Evolutionary conservation across 92 coral and sea anemone species (phyloP), one percentile per base, ranked within the genome.

Genomic region (Palythoa caribaeorum): DNA sequence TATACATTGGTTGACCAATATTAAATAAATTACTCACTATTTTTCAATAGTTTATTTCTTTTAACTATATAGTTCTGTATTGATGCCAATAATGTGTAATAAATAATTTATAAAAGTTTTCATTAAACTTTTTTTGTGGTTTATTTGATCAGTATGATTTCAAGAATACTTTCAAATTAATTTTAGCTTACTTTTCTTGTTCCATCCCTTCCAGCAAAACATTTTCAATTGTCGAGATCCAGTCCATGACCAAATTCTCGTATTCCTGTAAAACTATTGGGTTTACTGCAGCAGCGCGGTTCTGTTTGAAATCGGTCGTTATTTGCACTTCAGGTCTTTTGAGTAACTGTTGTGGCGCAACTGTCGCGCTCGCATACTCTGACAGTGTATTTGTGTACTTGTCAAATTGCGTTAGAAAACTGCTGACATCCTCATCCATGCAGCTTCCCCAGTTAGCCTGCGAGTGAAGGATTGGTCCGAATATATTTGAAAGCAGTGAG

Each of bases 271-370:
- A 80, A 63, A 94, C 93, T 48, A 92, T 87, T 36, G 99, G 99
- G 84, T 96, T 96, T 7, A 96, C 98, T 38, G 99, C 99, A 14
- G 99, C 99, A 36, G 99, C 99, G 72, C 99, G 92, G 81, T 96
- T 96, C 62, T 96, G 99, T 63, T 96, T 96, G 90, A 96, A 96
- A 84, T 97, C 99, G 9, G 98, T 95, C 21, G 93, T 97, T 44
- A 97, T 98, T 78, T 94, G 98, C 62, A 93, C 92, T 55, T 95
- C 98, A 51, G 99, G 98, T 87, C 94, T 93, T 89, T 92, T 97
- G 83, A 97, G 91, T 72, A 97, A 86, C 83, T 96, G 98, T 51
- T 95, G 99, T 28, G 99, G 99, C 52, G 99, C 97, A 74, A 95
- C 91, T 10, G 96, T 95, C 2, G 98, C 95, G 75, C 88, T 95